These are phyloP conservation scores for Abscondita cerata DNA, from an alignment of 2,888 invertebrate genomes.

Conservation along the genomic window DNA sequence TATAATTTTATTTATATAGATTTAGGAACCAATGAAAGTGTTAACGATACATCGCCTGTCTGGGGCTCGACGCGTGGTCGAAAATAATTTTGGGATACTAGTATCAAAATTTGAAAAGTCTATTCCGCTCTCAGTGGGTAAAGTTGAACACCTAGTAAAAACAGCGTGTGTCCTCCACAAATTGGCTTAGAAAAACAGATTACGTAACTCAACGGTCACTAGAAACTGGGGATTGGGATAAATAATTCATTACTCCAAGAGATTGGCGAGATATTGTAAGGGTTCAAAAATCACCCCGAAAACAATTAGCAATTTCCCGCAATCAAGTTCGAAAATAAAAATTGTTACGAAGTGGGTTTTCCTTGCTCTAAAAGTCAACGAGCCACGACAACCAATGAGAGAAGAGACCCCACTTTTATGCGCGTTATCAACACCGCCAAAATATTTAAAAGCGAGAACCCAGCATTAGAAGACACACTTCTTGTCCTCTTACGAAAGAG, in stretches of 20 bases:
- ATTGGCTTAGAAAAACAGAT: background rate
- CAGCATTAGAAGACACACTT: no score
- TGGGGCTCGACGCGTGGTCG: background rate
- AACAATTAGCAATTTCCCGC: no score
- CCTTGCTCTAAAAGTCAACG: no score
- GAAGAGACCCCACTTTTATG: no score
- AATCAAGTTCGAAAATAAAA: no score
- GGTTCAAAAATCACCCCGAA: no score
- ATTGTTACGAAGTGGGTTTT: no score
- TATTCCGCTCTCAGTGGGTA: background rate
- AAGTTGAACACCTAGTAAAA: slow-evolving; percentile 7
- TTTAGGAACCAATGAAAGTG: background rate
- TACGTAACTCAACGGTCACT: slow-evolving; percentile 4
- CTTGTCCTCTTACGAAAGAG: no score
- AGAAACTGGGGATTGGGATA: slow-evolving; percentile 4
- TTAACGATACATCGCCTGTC: background rate
- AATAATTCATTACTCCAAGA: background rate
- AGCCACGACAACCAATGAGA: no score
- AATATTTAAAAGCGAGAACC: no score
- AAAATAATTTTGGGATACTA: slow-evolving; percentile 6
- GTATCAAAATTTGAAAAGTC: slow-evolving; percentile 5
- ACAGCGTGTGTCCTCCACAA: background rate
- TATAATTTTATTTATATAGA: slow-evolving; percentile 3
- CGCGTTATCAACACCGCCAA: no score
- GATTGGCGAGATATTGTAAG: slow-evolving; percentile 1